Conservation (phyloP, 2,113 vertebrate genomes). For the Vulpes ferrilata region DNA sequence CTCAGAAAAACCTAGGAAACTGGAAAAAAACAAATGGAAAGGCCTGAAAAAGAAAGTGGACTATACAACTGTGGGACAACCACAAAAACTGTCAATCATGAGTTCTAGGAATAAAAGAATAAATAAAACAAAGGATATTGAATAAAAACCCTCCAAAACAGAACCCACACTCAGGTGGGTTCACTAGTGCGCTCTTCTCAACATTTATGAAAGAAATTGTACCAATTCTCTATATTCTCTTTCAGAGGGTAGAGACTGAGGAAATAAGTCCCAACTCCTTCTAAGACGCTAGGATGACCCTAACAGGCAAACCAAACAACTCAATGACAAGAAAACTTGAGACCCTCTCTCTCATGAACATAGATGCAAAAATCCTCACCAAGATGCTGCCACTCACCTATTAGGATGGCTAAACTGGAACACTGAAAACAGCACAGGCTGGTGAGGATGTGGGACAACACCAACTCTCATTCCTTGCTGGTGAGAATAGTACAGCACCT, state of each 20-base stretch:
- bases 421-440: neutral
- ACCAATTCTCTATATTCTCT: neutral
- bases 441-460: neutral
- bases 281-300: neutral
- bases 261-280: neutral
- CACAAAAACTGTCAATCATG: neutral
- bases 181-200: neutral
- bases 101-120: neutral
- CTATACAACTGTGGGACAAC: neutral
- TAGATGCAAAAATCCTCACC: neutral
- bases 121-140: neutral
- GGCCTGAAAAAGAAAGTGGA: neutral
- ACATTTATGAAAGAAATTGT: neutral
- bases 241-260: neutral
- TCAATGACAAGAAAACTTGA: neutral
- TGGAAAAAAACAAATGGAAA: neutral
- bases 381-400: neutral
- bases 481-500: neutral
- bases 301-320: neutral
- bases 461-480: neutral
- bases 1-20: neutral
- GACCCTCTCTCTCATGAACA: neutral
- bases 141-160: neutral
- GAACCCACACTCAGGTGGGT: neutral
- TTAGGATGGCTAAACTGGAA: neutral